These are phyloP conservation scores for Listronotus bonariensis DNA, from an alignment of 1,140 invertebrate species.

Conservation along the genomic window DNA sequence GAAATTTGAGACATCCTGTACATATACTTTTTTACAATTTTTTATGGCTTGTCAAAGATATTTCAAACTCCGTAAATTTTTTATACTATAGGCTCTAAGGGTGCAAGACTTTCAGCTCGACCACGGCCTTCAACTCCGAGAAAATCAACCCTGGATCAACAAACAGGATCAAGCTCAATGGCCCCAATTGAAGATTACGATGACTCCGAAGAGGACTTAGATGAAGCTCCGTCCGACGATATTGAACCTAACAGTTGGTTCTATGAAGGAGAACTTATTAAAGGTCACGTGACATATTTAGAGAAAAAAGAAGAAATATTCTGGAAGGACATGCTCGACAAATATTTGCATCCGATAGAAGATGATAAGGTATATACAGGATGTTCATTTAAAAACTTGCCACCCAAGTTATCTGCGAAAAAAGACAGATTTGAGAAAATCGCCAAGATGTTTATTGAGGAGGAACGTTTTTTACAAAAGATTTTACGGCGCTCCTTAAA, in stretches of 20 bases:
- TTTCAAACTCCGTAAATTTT: too few species aligned
- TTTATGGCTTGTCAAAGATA: too few species aligned
- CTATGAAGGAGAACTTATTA: constrained; percentile 67
- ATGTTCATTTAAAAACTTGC: too few species aligned
- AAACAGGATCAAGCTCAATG: background rate
- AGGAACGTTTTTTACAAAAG: too few species aligned
- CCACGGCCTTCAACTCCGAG: constrained; percentile 5
- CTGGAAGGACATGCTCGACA: constrained; percentile 74
- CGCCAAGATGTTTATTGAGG: too few species aligned
- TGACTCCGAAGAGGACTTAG: constrained; percentile 24
- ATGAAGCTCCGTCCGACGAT: constrained; percentile 39
- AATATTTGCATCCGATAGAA: constrained; percentile 74
- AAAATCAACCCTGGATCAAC: constrained; percentile 18
- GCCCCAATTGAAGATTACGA: constrained; percentile 18
- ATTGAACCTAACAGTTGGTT: constrained; percentile 63
- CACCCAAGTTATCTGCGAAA: too few species aligned
- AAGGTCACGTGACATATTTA: constrained; percentile 67
- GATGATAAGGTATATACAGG: constrained; percentile 52
- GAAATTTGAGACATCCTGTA: too few species aligned
- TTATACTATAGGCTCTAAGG: constrained; percentile 10
- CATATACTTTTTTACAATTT: too few species aligned
- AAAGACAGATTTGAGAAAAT: too few species aligned
- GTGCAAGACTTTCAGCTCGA: constrained; percentile 7
- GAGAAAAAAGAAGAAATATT: constrained; percentile 68
- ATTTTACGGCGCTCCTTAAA: too few species aligned